Percentiles rank a stretch among this genome's conserved stretches.
phyloP scores from a whole-genome alignment of 92 coral and sea anemone genomes.

The Desmophyllum pertusum region DNA sequence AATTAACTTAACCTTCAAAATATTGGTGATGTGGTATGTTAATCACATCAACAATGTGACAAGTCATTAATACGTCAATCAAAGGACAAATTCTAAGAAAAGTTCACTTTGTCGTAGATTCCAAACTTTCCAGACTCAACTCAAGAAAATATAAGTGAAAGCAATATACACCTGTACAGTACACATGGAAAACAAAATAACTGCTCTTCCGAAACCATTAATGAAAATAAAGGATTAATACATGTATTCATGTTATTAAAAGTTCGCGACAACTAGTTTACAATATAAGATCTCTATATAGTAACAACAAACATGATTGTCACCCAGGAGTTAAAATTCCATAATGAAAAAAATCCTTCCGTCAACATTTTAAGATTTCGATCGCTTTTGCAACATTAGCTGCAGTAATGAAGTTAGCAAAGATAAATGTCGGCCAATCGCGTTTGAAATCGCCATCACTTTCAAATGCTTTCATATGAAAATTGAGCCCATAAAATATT shows the following conservation, averaged over 20 bases:
- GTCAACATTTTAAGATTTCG: conserved; percentile 12
- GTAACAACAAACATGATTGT: conserved; percentile 10
- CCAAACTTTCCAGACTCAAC: neutral
- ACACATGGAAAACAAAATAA: neutral
- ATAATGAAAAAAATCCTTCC: neutral
- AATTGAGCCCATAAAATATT: neutral
- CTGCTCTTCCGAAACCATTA: neutral
- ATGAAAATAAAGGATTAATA: too few species aligned
- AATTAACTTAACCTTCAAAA: neutral
- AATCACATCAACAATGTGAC: conserved; percentile 3
- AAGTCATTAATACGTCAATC: neutral
- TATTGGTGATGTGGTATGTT: conserved; percentile 18
- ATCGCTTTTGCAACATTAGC: neutral
- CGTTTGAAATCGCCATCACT: neutral
- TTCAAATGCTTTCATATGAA: neutral
- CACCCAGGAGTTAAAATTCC: neutral
- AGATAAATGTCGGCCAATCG: neutral
- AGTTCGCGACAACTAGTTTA: neutral
- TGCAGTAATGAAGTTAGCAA: neutral
- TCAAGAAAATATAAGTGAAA: neutral
- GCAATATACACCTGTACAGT: too few species aligned
- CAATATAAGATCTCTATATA: neutral
- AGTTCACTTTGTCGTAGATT: neutral
- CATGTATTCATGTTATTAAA: too few species aligned
- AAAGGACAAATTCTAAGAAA: neutral